phyloP scores from a whole-genome alignment of 2,797 vertebrate genomes.

The Poeciliopsis turneri region DNA sequence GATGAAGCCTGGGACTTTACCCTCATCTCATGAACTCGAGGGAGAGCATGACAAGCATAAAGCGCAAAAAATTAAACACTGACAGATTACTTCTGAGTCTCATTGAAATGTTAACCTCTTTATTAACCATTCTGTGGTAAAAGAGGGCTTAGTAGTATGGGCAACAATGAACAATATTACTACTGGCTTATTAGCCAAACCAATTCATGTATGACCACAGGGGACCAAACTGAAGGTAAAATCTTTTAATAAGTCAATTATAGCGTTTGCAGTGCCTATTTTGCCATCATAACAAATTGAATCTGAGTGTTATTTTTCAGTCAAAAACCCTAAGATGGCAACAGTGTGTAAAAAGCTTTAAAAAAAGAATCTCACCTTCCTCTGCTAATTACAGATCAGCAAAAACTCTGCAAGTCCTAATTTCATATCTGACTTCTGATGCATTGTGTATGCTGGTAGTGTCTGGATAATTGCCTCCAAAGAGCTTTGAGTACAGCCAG shows the following conservation, averaged over 20 bases:
- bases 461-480: conserved; percentile 45
- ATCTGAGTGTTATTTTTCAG: conserved; percentile 58
- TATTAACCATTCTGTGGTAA: conserved; percentile 56
- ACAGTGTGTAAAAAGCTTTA: conserved; percentile 57
- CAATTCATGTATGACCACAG: conserved; percentile 63
- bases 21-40: conserved; percentile 58
- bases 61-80: conserved; percentile 66
- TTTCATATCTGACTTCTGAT: conserved; percentile 65
- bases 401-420: conserved; percentile 56
- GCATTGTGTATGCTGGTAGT: conserved; percentile 39
- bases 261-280: conserved; percentile 39
- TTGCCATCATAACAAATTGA: conserved; percentile 65
- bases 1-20: conserved; percentile 60
- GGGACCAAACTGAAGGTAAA: conserved; percentile 59
- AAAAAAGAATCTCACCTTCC: conserved; percentile 7
- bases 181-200: conserved; percentile 62
- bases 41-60: conserved; percentile 57
- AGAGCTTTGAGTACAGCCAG: conserved; percentile 17
- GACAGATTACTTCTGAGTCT: conserved; percentile 72
- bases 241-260: conserved; percentile 74
- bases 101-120: conserved; percentile 73
- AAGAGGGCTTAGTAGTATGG: conserved; percentile 48
- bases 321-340: conserved; percentile 63
- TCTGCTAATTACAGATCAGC: conserved; percentile 35
- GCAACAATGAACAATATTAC: conserved; percentile 51